Evolutionary conservation across 1,140 invertebrate species (phyloP).

Genomic region (Leptinotarsa texana): DNA sequence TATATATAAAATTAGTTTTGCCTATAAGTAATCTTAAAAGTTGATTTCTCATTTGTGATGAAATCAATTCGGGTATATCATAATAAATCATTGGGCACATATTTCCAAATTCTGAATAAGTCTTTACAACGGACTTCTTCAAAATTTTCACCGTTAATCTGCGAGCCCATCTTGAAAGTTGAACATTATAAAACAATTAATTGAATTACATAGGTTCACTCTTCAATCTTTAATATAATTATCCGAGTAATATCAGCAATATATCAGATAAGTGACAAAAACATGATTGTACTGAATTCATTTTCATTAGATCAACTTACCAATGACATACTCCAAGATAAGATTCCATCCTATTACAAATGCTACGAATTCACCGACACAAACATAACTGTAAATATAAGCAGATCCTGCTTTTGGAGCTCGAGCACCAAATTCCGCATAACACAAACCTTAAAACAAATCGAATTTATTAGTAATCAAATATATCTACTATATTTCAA

Average conservation of each 20-base stretch:
- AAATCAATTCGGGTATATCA: no score
- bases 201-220: not conserved
- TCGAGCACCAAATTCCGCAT: conserved; percentile 85
- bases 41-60: no score
- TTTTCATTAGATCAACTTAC: conserved; percentile 54
- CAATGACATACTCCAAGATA: conserved; percentile 88
- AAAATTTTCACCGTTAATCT: no score
- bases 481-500: not conserved
- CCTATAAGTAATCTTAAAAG: no score
- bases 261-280: not conserved
- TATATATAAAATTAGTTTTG: no score
- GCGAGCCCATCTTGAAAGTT: conserved; percentile 80
- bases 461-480: not conserved
- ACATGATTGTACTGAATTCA: not conserved
- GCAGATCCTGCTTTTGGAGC: conserved; percentile 85
- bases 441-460: conserved; percentile 70
- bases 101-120: no score
- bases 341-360: conserved; percentile 89
- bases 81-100: no score
- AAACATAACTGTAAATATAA: conserved; percentile 84
- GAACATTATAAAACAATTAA: conserved; percentile 56
- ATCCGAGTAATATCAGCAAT: not conserved
- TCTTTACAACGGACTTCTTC: no score
- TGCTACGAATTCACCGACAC: conserved; percentile 80
- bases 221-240: no score